phyloP scores from a whole-genome alignment of 2,888 invertebrate species.

The Ganaspis brasiliensis region DNA sequence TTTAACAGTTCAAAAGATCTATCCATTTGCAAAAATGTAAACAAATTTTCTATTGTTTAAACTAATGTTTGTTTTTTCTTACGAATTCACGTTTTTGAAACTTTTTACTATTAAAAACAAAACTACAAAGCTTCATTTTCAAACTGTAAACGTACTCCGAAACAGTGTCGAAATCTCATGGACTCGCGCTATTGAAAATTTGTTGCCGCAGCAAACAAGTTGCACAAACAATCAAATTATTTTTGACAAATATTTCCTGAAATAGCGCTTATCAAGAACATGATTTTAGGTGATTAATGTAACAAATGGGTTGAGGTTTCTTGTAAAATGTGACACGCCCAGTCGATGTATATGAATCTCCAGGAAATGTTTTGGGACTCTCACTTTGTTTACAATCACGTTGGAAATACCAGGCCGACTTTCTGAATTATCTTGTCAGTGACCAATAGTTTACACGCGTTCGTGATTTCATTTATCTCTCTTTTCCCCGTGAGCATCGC shows the following conservation, averaged over 20 bases:
- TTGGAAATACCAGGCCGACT: slow-evolving; percentile 29
- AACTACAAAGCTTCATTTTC: too few relatives aligned
- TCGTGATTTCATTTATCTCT: background rate
- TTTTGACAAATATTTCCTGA: background rate
- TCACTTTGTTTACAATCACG: slow-evolving; percentile 36
- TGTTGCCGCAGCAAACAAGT: too few relatives aligned
- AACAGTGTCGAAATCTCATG: too few relatives aligned
- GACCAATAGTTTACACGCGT: slow-evolving; percentile 31
- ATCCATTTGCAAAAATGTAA: too few relatives aligned
- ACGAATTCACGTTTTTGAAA: too few relatives aligned
- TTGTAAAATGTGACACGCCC: slow-evolving; percentile 16
- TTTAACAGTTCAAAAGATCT: too few relatives aligned
- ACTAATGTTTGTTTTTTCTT: too few relatives aligned
- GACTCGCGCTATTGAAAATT: too few relatives aligned
- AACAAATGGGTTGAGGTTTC: slow-evolving; percentile 3
- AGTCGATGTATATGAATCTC: background rate
- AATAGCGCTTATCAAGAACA: slow-evolving; percentile 14
- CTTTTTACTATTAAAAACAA: too few relatives aligned
- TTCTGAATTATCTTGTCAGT: slow-evolving; percentile 38
- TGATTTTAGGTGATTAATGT: slow-evolving; percentile 36
- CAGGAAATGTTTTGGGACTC: slow-evolving; percentile 17
- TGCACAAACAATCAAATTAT: too few relatives aligned
- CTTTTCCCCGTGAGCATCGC: background rate
- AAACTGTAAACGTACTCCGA: too few relatives aligned
- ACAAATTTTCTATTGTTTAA: too few relatives aligned